A percentile compares a stretch with the other conserved stretches of the same genome.
phyloP scores from a whole-genome alignment of 2,113 vertebrate genomes.

The Ploceus nigricollis region DNA sequence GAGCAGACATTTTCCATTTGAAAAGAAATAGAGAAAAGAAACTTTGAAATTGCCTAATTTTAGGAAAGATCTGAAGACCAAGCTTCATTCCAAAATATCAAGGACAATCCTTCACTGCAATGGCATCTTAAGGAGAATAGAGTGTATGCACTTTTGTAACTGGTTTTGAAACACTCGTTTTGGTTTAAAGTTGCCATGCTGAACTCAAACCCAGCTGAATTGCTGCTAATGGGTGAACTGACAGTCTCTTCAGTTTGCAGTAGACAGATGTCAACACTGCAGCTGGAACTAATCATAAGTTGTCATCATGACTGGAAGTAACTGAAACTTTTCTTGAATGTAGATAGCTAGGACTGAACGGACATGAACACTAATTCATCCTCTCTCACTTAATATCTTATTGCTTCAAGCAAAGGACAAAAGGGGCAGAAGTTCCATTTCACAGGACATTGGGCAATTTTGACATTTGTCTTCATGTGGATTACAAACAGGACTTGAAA shows the following conservation, averaged over 20 bases:
- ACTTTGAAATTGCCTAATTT: neutral
- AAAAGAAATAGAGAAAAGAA: neutral
- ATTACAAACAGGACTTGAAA: slow-evolving; percentile 8
- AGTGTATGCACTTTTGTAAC: neutral
- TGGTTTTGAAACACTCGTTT: neutral
- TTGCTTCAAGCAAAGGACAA: neutral
- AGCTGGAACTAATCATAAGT: slow-evolving; percentile 31
- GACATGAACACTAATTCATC: slow-evolving; percentile 19
- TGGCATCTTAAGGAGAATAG: neutral
- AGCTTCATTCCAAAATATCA: neutral
- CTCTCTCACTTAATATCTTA: slow-evolving; percentile 25
- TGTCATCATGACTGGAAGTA: slow-evolving; percentile 29
- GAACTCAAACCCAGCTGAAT: neutral
- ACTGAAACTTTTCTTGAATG: neutral
- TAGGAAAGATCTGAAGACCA: neutral
- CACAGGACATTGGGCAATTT: slow-evolving; percentile 27
- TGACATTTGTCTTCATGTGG: neutral
- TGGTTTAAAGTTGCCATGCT: neutral
- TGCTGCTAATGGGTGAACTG: slow-evolving; percentile 15
- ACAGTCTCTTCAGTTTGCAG: neutral
- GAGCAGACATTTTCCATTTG: neutral
- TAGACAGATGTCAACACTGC: slow-evolving; percentile 44
- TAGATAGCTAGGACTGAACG: neutral
- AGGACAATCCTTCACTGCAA: neutral
- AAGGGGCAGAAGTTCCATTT: slow-evolving; percentile 12